phyloP scores from a whole-genome alignment of 92 coral and sea anemone species.

The Micromussa lordhowensis region DNA sequence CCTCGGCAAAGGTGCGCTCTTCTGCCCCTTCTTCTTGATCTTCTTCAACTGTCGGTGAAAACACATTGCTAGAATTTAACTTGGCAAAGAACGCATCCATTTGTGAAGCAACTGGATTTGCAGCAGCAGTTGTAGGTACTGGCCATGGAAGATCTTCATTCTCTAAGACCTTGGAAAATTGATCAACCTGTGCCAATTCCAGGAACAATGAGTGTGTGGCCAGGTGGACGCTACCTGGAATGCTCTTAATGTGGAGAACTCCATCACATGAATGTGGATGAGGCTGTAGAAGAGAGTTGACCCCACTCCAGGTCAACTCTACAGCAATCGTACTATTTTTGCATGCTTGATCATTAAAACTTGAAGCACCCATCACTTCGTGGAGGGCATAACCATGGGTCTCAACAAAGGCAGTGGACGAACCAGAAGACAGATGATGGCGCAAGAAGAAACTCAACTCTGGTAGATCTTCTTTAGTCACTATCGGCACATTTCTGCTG shows the following conservation, averaged over 20 bases:
- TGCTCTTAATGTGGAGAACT: slow-evolving; percentile 80
- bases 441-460: slow-evolving; percentile 47
- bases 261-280: slow-evolving; percentile 93
- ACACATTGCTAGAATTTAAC: slow-evolving; percentile 65
- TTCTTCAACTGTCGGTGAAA: slow-evolving; percentile 42
- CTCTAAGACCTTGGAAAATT: slow-evolving; percentile 47
- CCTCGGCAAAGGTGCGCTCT: slow-evolving; percentile 52
- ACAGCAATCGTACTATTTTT: slow-evolving; percentile 78
- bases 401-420: slow-evolving; percentile 41
- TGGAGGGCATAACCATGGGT: slow-evolving; percentile 86
- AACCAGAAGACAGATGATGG: slow-evolving; percentile 33
- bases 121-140: slow-evolving; percentile 35
- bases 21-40: slow-evolving; percentile 55
- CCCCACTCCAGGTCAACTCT: slow-evolving; percentile 95
- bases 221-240: slow-evolving; percentile 85
- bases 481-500: slow-evolving; percentile 31
- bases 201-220: slow-evolving; percentile 63
- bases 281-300: slow-evolving; percentile 73
- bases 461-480: slow-evolving; percentile 55
- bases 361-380: slow-evolving; percentile 78
- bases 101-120: slow-evolving; percentile 52
- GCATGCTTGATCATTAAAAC: slow-evolving; percentile 45
- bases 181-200: slow-evolving; percentile 69
- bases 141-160: slow-evolving; percentile 68
- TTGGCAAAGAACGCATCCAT: slow-evolving; percentile 80